Evolutionary conservation across 1,140 invertebrate species (phyloP), one percentile per base, ranked within the genome.

Genomic region (Heliconius hermathena): DNA sequence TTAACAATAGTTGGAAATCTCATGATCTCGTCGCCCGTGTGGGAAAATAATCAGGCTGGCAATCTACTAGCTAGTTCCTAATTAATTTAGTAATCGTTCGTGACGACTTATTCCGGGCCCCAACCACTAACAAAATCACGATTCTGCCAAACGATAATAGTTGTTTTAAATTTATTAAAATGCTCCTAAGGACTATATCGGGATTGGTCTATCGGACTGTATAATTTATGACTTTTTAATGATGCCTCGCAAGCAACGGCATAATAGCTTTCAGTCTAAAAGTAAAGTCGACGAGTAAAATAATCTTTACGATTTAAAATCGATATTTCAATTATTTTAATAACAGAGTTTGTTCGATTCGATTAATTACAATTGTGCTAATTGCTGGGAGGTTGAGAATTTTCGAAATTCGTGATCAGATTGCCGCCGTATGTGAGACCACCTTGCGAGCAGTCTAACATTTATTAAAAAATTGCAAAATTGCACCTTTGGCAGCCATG

Each of bases 81-180:
- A 94, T 94, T 94, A 94, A 94, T 94, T 94, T 94, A 94, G 91
- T 94, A 94, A 94, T 94, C 87, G 93, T 87, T 94, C 93, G 93
- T 94, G 93, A 93, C 91, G 93, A 93, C 93, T 93, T 90, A 93
- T 91, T 93, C 91, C 87, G 87, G 86, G 88, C 88, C 83, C 87
- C 74, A 86, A 90, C 91, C 91, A 89, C 91, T 93, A 93, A 93
- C 91, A 91, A 94, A 93, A 94, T 93, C 93, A 94, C 93, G 93
- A 94, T 91, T 93, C 90, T 83, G 88, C 90, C 85, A 89, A 91
- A 91, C 91, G 93, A 94, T 94, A 93, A 94, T 93, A 91, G 91
- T 94, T 94, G 93, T 94, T 93, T 94, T 93, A 94, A 94, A 93
- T 93, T 93, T 93, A 94, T 94, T 94, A 94, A 93, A 94, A 93